These are phyloP conservation scores for Pseudeuparius sepicola DNA, from an alignment of 2,888 invertebrate genomes.

Conservation along the genomic window DNA sequence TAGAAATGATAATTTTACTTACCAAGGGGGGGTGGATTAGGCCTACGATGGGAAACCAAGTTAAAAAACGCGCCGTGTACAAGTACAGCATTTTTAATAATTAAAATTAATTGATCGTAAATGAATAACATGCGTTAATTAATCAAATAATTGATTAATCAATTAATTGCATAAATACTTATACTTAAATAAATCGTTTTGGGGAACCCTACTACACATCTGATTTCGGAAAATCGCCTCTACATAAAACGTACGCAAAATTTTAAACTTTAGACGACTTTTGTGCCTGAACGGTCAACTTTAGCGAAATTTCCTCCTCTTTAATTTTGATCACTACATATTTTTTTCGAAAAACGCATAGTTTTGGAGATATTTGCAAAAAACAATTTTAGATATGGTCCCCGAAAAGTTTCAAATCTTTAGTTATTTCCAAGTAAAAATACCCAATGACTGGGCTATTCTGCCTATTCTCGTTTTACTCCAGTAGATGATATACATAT, in stretches of 20 bases:
- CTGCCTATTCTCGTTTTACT: too few species aligned
- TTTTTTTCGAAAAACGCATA: constrained; percentile 2
- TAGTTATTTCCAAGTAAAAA: too few species aligned
- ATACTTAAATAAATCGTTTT: not conserved
- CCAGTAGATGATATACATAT: too few species aligned
- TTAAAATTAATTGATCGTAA: constrained; percentile 1
- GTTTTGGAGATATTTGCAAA: constrained; percentile 1
- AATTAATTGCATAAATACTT: not conserved
- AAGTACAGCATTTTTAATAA: too few species aligned
- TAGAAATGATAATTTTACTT: too few species aligned
- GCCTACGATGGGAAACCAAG: too few species aligned
- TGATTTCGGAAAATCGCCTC: constrained; percentile 2
- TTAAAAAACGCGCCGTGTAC: too few species aligned
- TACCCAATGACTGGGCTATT: too few species aligned
- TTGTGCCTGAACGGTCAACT: constrained; percentile 1
- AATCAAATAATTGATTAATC: not conserved
- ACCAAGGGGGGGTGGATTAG: too few species aligned
- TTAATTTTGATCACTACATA: constrained; percentile 1
- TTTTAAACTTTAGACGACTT: constrained; percentile 1
- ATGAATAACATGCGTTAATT: constrained; percentile 1
- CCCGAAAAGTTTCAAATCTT: too few species aligned
- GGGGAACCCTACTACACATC: constrained; percentile 3
- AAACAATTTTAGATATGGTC: too few species aligned
- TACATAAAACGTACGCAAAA: constrained; percentile 1
- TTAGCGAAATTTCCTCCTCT: constrained; percentile 1